Conservation (phyloP, 2,888 invertebrate genomes). For the Drosophila kanekoi region DNA sequence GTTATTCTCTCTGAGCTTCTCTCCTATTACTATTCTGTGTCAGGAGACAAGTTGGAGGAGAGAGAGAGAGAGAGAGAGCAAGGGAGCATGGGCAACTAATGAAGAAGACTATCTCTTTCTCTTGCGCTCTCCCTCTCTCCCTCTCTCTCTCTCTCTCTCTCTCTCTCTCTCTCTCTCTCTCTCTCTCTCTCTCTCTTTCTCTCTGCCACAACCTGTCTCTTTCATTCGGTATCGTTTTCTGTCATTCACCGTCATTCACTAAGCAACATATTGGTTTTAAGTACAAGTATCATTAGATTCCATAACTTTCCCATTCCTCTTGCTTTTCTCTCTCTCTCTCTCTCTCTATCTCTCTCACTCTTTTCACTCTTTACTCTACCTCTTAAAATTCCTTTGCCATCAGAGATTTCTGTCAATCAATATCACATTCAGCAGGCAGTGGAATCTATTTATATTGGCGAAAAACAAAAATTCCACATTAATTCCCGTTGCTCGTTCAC, state of each 20-base stretch:
- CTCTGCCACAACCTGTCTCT: no score
- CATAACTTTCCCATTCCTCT: not conserved
- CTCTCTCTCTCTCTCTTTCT: not conserved
- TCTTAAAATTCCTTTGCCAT: not conserved
- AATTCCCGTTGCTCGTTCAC: conserved; percentile 30
- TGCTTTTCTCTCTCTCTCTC: not conserved
- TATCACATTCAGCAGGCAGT: conserved; percentile 8
- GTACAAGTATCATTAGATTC: not conserved
- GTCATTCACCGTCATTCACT: not conserved
- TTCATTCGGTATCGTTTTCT: no score
- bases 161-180: not conserved
- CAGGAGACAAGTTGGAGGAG: no score
- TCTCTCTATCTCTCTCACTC: not conserved
- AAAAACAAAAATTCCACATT: conserved; percentile 27
- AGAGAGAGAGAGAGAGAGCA: no score
- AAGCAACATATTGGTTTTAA: not conserved
- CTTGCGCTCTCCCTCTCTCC: no score
- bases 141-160: no score
- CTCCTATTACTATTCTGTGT: no score
- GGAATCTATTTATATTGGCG: conserved; percentile 20
- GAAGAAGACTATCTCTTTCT: no score
- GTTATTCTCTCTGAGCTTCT: no score
- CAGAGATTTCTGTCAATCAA: conserved; percentile 8
- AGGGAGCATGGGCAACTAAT: no score
- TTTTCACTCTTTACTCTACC: no score